Conservation (phyloP, 2,113 vertebrate species). For the Loxodonta africana region DNA sequence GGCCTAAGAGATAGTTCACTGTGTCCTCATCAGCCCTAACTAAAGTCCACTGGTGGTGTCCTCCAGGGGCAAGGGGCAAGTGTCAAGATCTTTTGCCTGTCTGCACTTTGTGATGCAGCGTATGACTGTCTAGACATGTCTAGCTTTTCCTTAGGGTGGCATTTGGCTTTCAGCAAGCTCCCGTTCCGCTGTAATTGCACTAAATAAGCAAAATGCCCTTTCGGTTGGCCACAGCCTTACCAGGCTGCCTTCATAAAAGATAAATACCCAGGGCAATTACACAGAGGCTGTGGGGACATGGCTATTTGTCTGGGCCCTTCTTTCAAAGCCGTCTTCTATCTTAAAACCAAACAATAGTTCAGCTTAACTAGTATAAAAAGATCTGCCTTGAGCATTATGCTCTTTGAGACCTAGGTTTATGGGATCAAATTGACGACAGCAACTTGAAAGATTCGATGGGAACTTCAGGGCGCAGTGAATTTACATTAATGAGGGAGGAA, state of each 20-base stretch:
- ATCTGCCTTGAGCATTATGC: too few species aligned
- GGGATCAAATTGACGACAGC: too few species aligned
- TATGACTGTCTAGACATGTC: not conserved
- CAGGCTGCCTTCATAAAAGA: not conserved
- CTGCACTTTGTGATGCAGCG: not conserved
- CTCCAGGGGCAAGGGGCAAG: not conserved
- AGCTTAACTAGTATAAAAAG: too few species aligned
- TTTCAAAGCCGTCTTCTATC: not conserved
- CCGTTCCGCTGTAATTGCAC: not conserved
- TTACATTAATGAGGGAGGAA: too few species aligned
- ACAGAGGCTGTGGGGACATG: fast-evolving
- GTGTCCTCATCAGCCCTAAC: not conserved
- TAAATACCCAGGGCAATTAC: fast-evolving
- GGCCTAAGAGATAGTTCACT: not conserved
- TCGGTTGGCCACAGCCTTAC: not conserved
- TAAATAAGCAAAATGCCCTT: not conserved
- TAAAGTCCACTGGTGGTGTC: not conserved
- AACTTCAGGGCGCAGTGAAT: too few species aligned
- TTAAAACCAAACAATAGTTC: too few species aligned
- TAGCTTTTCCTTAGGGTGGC: not conserved
- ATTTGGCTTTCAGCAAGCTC: not conserved
- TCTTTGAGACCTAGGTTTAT: too few species aligned
- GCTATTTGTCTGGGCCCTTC: not conserved
- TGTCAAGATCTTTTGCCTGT: not conserved
- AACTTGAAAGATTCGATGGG: too few species aligned